Conservation (phyloP, 2,797 vertebrate genomes). For the Hoplostethus mediterraneus region DNA sequence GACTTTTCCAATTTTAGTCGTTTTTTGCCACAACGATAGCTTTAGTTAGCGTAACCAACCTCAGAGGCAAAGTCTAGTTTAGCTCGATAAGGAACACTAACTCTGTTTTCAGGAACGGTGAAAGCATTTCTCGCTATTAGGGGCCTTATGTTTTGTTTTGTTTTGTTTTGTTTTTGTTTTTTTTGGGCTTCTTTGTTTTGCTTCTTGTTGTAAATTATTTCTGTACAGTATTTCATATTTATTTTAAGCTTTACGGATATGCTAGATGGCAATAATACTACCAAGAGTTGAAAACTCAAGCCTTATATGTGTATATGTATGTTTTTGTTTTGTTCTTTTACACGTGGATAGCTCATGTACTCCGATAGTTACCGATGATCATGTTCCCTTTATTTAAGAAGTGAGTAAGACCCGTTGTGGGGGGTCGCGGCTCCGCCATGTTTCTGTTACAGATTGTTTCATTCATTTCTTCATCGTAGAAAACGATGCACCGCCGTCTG, state of each 20-base stretch:
- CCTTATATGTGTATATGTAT: conserved; percentile 85
- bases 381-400: conserved; percentile 71
- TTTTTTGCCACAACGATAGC: conserved; percentile 54
- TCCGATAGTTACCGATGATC: conserved; percentile 58
- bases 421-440: conserved; percentile 30
- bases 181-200: conserved; percentile 44
- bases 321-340: conserved; percentile 67
- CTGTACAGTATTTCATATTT: conserved; percentile 88
- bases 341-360: conserved; percentile 69
- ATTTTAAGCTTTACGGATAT: conserved; percentile 87
- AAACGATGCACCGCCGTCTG: conserved; percentile 23
- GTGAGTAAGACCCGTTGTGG: conserved; percentile 41
- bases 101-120: conserved; percentile 50
- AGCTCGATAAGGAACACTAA: conserved; percentile 65
- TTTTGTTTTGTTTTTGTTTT: conserved; percentile 24
- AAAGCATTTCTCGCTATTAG: conserved; percentile 68
- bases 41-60: conserved; percentile 61
- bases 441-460: conserved; percentile 65
- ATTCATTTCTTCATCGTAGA: conserved; percentile 34
- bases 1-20: conserved; percentile 35
- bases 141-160: conserved; percentile 76
- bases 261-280: conserved; percentile 89
- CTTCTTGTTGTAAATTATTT: conserved; percentile 85
- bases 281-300: conserved; percentile 87
- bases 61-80: conserved; percentile 35